Conservation (phyloP, 2,797 vertebrate genomes). For the Sylvilagus floridanus region DNA sequence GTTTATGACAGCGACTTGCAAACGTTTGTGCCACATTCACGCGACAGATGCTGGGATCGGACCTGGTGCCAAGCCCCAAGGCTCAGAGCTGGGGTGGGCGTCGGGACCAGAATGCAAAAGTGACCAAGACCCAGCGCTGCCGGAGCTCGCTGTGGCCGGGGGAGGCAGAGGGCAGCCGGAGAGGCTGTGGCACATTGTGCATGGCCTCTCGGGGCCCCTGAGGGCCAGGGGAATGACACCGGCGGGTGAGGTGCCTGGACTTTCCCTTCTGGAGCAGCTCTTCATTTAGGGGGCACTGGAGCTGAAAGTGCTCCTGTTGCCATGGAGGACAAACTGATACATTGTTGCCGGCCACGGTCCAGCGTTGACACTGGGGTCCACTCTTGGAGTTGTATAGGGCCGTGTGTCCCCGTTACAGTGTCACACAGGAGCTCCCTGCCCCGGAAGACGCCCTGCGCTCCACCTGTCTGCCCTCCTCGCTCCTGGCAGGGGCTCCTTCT, state of each 20-base stretch:
- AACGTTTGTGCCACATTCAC: neutral
- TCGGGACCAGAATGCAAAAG: neutral
- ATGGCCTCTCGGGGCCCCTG: no score
- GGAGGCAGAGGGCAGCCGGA: neutral
- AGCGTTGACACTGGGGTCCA: rapidly evolving
- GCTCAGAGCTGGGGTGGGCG: neutral
- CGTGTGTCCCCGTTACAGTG: rapidly evolving
- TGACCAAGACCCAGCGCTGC: rapidly evolving
- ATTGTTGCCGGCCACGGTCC: neutral
- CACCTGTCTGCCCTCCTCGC: no score
- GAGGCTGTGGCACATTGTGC: rapidly evolving
- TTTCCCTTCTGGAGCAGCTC: neutral
- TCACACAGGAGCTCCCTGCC: neutral
- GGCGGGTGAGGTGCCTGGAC: no score
- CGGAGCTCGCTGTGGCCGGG: rapidly evolving
- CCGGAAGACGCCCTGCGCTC: neutral
- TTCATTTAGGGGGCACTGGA: neutral
- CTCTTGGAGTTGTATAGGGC: no score
- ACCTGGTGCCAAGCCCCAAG: neutral
- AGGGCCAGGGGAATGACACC: no score
- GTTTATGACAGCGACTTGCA: neutral
- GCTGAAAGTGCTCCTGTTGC: no score
- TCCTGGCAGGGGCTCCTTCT: neutral
- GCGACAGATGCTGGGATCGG: neutral
- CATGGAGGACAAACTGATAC: no score